Base-by-base conservation (phyloP, 2,888 invertebrate species). In the Micoletzkya japonica region DNA sequence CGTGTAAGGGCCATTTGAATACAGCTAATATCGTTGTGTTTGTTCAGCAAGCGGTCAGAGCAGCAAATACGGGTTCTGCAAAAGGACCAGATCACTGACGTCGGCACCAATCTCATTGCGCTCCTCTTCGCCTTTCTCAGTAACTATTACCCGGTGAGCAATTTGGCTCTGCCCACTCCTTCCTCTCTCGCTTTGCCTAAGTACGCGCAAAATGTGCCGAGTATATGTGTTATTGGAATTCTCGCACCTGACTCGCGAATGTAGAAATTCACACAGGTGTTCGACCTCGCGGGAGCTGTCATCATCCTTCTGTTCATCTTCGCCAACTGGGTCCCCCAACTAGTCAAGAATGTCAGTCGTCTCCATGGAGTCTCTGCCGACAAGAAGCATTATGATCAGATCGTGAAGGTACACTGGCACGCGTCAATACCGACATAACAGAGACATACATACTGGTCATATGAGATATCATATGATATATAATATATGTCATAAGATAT, bases 1-100 rank as follows among this genome's bases (percentile, higher is more conserved):
- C 2, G 14, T 67, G 77, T 77, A 34, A 69, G 61, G 63, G 32
- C 20, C 7, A 17, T 20, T 26, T 20, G 17, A 14, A 7, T 39
- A 14, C 20, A 20, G 28, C 17, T n/a, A 44, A 26, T 70, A 36
- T 36, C 4, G 28, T 37, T 20, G 37, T 17, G 24, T 10, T 63
- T 26, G 4, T n/a, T 56, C 34, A 69, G 69, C 28, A n/a, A 37
- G 60, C 37, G 70, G 20, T 70, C 74, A 3, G 68, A 68, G 14
- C 69, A 72, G n/a, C 73, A 75, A 57, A 72, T 77, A 1, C 30
- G 70, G 24, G 75, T 77, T 14, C 66, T 77, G 10, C 71, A 71
- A 73, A 72, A 72, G 54, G 77, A 77, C 36, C 77, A 77, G 67
- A 54, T 63, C 3, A 74, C 73, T 2, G 77, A 77, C 59, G 72